phyloP scores from a whole-genome alignment of 2,888 invertebrate genomes.

The Pasiphila rectangulata region DNA sequence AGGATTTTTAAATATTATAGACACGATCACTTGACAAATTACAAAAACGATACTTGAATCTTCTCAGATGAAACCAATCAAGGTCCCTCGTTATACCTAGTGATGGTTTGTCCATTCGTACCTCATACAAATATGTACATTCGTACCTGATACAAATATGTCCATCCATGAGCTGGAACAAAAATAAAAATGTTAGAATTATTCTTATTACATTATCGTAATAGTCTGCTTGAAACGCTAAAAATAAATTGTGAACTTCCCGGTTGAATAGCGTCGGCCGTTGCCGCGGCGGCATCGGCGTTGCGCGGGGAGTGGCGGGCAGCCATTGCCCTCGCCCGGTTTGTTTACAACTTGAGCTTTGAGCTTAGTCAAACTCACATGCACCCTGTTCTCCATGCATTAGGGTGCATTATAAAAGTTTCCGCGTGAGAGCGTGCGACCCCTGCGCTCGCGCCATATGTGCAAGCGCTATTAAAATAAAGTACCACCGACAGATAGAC shows the following conservation, averaged over 20 bases:
- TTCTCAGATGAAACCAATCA: too few relatives aligned
- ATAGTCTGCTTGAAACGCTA: slow-evolving; percentile 64
- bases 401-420: slow-evolving; percentile 60
- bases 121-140: too few relatives aligned
- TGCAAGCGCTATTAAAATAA: slow-evolving; percentile 73
- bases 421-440: slow-evolving; percentile 38
- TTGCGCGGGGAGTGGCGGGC: slow-evolving; percentile 71
- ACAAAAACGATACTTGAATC: too few relatives aligned
- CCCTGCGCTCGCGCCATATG: slow-evolving; percentile 74
- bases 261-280: slow-evolving; percentile 77
- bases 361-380: slow-evolving; percentile 46
- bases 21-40: too few relatives aligned
- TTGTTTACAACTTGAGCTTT: slow-evolving; percentile 73
- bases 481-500: slow-evolving; percentile 67
- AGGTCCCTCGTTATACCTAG: too few relatives aligned
- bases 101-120: too few relatives aligned
- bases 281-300: slow-evolving; percentile 45
- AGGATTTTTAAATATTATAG: too few relatives aligned
- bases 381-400: slow-evolving; percentile 53
- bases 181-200: too few relatives aligned
- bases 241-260: slow-evolving; percentile 79
- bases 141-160: too few relatives aligned
- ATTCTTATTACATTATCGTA: slow-evolving; percentile 33
- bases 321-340: slow-evolving; percentile 79
- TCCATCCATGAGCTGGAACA: too few relatives aligned